Conservation (phyloP, 2,797 vertebrate species). For the Forpus xanthops region DNA sequence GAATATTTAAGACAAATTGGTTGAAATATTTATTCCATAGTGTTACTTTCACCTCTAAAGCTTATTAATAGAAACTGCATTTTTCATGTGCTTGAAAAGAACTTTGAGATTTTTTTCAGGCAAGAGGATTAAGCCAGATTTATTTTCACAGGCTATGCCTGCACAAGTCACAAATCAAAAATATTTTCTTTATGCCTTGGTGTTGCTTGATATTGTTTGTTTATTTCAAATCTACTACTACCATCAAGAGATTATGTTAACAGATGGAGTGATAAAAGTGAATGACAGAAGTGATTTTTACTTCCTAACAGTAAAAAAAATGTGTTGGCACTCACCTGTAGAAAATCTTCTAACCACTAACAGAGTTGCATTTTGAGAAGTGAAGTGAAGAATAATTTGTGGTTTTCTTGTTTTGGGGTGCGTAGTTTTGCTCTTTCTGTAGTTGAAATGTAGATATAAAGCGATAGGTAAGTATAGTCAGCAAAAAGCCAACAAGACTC, state of each 20-base stretch:
- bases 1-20: neutral
- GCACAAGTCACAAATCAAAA: neutral
- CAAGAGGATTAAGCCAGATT: slow-evolving; percentile 34
- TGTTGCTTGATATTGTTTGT: neutral
- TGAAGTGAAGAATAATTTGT: neutral
- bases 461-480: neutral
- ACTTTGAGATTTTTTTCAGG: neutral
- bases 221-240: neutral
- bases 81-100: slow-evolving; percentile 30
- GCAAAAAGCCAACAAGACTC: neutral
- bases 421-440: neutral
- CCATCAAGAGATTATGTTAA: neutral
- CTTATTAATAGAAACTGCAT: neutral
- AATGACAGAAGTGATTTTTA: neutral
- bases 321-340: neutral
- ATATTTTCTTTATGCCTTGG: neutral
- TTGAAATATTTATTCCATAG: neutral
- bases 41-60: neutral
- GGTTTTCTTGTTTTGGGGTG: neutral
- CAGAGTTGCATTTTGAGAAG: neutral
- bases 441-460: neutral
- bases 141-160: neutral
- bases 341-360: neutral
- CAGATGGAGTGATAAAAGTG: neutral
- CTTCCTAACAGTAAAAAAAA: neutral